Conservation (phyloP, 2,888 invertebrate genomes). For the Rhorus exstirpatorius region DNA sequence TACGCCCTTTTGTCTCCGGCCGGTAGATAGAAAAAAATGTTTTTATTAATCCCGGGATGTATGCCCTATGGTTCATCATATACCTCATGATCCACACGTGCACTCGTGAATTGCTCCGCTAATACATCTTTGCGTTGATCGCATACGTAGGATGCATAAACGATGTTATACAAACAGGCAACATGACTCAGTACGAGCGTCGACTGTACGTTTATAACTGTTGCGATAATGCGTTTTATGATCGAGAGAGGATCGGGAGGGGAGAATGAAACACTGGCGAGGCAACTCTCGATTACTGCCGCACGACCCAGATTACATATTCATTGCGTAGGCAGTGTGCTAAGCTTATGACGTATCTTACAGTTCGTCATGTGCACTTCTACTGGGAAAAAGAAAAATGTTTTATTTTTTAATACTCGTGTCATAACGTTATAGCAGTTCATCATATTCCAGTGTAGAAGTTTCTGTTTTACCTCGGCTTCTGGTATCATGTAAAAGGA, state of each 20-base stretch:
- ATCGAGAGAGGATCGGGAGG: slow-evolving; percentile 43
- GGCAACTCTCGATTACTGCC: slow-evolving; percentile 47
- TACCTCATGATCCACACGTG: slow-evolving; percentile 46
- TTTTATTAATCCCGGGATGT: not conserved
- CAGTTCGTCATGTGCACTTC: slow-evolving; percentile 1
- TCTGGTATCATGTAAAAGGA: too few relatives aligned
- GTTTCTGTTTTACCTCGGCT: not conserved
- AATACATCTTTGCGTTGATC: slow-evolving; percentile 45
- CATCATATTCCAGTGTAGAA: not conserved
- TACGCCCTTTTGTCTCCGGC: too few relatives aligned
- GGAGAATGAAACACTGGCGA: slow-evolving; percentile 36
- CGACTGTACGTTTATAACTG: slow-evolving; percentile 64
- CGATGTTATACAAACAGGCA: slow-evolving; percentile 53
- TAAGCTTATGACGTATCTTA: slow-evolving; percentile 2
- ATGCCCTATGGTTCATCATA: slow-evolving; percentile 12
- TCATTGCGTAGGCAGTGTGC: slow-evolving; percentile 1
- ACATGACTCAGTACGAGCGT: slow-evolving; percentile 57
- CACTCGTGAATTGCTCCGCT: slow-evolving; percentile 37
- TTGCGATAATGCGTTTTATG: slow-evolving; percentile 73
- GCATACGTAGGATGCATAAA: slow-evolving; percentile 40
- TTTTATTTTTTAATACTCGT: not conserved
- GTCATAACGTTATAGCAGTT: not conserved
- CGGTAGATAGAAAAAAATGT: not conserved
- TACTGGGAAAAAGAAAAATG: not conserved
- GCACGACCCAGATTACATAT: slow-evolving; percentile 53